Conservation (phyloP, 2,797 vertebrate genomes). For the Chromobotia macracanthus region DNA sequence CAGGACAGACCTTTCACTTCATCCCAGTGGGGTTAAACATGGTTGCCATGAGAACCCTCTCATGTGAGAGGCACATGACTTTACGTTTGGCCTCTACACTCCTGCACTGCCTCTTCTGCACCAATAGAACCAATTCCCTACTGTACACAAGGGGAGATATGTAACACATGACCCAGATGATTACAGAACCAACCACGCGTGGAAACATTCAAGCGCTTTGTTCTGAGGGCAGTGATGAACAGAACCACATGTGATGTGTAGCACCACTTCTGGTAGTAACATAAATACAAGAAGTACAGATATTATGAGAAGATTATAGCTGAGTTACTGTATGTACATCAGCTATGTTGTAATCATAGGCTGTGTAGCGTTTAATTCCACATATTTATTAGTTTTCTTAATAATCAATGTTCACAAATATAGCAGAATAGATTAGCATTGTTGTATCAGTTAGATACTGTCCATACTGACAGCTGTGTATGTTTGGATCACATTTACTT, state of each 20-base stretch:
- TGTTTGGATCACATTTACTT: background rate
- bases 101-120: slow-evolving; percentile 41
- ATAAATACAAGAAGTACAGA: background rate
- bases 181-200: slow-evolving; percentile 30
- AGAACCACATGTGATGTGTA: background rate
- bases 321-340: background rate
- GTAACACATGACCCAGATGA: slow-evolving; percentile 43
- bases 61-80: slow-evolving; percentile 36
- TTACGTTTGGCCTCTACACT: slow-evolving; percentile 43
- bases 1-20: background rate
- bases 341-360: background rate
- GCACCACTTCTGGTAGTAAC: background rate
- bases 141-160: slow-evolving; percentile 25
- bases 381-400: background rate
- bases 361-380: background rate
- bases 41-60: slow-evolving; percentile 26
- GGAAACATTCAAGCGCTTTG: slow-evolving; percentile 17
- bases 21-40: slow-evolving; percentile 17
- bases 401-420: background rate
- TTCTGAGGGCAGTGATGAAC: slow-evolving; percentile 2
- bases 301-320: background rate
- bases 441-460: background rate
- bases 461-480: background rate
- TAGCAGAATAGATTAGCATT: slow-evolving; percentile 25
- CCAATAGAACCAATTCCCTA: slow-evolving; percentile 20